These are phyloP conservation scores for Hyla sarda DNA, from an alignment of 2,113 vertebrate species.

Conservation along the genomic window DNA sequence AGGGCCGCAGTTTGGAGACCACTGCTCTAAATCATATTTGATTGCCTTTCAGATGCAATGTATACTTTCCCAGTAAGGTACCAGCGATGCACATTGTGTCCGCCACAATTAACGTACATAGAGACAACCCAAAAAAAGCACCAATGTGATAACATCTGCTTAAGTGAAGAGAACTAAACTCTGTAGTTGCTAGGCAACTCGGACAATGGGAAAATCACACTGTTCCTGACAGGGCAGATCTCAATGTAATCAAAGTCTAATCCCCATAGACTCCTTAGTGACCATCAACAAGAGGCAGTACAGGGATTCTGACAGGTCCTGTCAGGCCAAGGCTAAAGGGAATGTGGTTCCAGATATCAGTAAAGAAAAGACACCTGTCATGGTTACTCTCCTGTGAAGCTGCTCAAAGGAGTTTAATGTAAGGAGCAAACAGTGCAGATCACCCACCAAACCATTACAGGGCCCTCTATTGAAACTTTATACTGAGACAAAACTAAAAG, in stretches of 20 bases:
- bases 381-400: not conserved
- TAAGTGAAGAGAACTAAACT: constrained; percentile 19
- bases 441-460: not conserved
- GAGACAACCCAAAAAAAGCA: not conserved
- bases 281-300: not conserved
- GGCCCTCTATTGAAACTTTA: constrained; percentile 6
- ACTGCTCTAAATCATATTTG: too few species aligned
- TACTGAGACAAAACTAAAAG: not conserved
- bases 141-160: constrained; percentile 1
- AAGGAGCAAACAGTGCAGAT: not conserved
- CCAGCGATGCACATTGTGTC: not conserved
- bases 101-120: not conserved
- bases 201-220: constrained; percentile 27
- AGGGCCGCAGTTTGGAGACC: too few species aligned
- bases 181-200: constrained; percentile 27
- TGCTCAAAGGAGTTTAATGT: not conserved
- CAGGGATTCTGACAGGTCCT: not conserved
- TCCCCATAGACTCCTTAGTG: constrained; percentile 25
- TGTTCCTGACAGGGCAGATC: constrained; percentile 17
- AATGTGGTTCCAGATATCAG: not conserved
- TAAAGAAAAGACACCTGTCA: not conserved
- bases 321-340: constrained; percentile 29
- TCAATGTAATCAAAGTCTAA: constrained; percentile 21
- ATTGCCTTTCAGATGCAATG: not conserved
- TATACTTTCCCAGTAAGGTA: not conserved